Conservation (phyloP, 2,888 invertebrate species). For the Lissonota sp. region DNA sequence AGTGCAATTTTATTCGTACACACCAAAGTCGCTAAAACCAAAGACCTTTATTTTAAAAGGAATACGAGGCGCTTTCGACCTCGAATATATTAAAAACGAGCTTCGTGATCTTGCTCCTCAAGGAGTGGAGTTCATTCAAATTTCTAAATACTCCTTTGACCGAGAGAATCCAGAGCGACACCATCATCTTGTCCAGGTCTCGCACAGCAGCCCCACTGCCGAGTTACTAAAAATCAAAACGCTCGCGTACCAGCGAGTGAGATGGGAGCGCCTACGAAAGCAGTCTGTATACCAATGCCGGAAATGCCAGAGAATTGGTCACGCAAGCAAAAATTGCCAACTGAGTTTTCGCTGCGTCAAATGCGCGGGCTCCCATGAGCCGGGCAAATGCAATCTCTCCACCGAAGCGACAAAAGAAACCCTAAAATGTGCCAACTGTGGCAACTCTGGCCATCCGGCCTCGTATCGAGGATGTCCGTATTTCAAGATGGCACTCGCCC, state of each 20-base stretch:
- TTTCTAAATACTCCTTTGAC: conserved; percentile 17
- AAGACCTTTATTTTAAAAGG: conserved; percentile 40
- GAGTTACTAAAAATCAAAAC: conserved; percentile 6
- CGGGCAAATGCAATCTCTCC: conserved; percentile 10
- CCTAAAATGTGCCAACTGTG: conserved; percentile 47
- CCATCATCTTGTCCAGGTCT: conserved; percentile 29
- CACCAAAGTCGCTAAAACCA: conserved; percentile 19
- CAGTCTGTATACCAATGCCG: conserved; percentile 42
- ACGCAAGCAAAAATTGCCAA: conserved; percentile 53
- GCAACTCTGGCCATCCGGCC: conserved; percentile 47
- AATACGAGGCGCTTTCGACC: conserved; percentile 16
- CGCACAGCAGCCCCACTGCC: background rate
- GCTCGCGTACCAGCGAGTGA: conserved; percentile 26
- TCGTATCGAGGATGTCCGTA: conserved; percentile 51
- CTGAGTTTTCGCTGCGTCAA: conserved; percentile 43
- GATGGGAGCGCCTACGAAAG: conserved; percentile 45
- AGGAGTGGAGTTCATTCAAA: conserved; percentile 15
- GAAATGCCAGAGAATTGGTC: conserved; percentile 53
- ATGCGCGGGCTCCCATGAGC: conserved; percentile 34
- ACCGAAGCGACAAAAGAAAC: background rate
- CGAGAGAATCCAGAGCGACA: background rate
- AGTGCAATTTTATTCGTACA: conserved; percentile 27
- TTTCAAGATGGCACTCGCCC: background rate
- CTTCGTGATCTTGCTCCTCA: background rate
- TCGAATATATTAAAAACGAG: background rate